phyloP scores from a whole-genome alignment of 2,113 vertebrate genomes.

The Elachura formosa region DNA sequence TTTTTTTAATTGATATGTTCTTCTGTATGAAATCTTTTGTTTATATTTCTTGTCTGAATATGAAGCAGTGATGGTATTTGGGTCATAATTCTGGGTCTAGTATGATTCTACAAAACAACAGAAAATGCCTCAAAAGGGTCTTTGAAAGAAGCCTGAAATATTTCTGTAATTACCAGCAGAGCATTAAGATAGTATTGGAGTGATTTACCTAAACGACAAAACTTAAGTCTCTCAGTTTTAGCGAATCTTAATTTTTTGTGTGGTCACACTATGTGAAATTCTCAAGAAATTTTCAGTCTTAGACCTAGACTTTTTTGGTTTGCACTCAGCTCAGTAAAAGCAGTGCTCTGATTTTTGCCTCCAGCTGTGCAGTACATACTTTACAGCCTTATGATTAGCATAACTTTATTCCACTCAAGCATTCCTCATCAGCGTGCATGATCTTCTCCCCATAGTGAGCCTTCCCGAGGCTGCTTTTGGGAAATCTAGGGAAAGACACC shows the following conservation, averaged over 20 bases:
- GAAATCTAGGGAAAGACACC: background rate
- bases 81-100: background rate
- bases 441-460: background rate
- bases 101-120: background rate
- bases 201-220: background rate
- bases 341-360: background rate
- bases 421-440: background rate
- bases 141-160: background rate
- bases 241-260: background rate
- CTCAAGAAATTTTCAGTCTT: background rate
- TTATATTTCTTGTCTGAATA: background rate
- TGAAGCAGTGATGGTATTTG: background rate
- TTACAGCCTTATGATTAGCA: conserved; percentile 5
- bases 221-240: background rate
- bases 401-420: background rate
- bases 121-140: background rate
- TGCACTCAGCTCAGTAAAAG: background rate
- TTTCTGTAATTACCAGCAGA: background rate
- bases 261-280: background rate
- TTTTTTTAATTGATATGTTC: background rate
- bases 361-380: background rate
- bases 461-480: background rate
- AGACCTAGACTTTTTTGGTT: background rate
- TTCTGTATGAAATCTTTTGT: background rate
- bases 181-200: background rate